Evolutionary conservation across 2,888 invertebrate species (phyloP).

Genomic region (Hypercompe scribonia): DNA sequence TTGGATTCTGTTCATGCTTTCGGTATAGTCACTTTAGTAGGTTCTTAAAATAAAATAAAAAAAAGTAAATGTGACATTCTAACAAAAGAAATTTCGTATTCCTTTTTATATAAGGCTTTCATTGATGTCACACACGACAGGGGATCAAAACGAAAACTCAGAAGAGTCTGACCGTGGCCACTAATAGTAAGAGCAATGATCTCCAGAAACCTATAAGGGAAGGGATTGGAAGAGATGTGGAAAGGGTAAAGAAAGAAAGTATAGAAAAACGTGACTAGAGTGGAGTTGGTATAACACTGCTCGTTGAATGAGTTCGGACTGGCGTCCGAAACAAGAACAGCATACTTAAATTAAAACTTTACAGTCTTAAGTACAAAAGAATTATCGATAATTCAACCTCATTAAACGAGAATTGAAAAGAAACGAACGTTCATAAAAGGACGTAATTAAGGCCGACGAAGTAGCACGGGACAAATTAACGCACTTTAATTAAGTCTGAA

Average conservation of each 20-base stretch:
- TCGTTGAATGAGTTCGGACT: no score
- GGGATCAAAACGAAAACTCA: conserved; percentile 26
- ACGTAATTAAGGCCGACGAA: conserved; percentile 46
- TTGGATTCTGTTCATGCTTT: no score
- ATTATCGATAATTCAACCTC: conserved; percentile 36
- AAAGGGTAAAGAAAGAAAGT: no score
- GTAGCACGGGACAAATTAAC: conserved; percentile 32
- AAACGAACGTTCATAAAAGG: conserved; percentile 39
- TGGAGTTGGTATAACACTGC: no score
- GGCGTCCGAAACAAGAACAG: conserved; percentile 8
- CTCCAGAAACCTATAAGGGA: background rate
- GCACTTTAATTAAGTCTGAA: conserved; percentile 29
- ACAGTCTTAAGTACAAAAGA: conserved; percentile 25
- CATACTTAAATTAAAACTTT: conserved; percentile 8
- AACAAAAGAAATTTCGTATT: no score
- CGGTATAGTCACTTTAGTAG: no score
- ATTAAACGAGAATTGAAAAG: conserved; percentile 48
- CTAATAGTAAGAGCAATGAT: background rate
- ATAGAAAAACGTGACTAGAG: no score
- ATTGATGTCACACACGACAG: conserved; percentile 15
- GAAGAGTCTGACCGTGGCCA: background rate
- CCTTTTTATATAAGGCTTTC: background rate
- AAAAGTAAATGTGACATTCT: no score
- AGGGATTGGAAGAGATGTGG: no score
- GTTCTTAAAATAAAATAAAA: no score